Evolutionary conservation across 2,888 invertebrate species (phyloP).

Genomic region (Bimastos eiseni): DNA sequence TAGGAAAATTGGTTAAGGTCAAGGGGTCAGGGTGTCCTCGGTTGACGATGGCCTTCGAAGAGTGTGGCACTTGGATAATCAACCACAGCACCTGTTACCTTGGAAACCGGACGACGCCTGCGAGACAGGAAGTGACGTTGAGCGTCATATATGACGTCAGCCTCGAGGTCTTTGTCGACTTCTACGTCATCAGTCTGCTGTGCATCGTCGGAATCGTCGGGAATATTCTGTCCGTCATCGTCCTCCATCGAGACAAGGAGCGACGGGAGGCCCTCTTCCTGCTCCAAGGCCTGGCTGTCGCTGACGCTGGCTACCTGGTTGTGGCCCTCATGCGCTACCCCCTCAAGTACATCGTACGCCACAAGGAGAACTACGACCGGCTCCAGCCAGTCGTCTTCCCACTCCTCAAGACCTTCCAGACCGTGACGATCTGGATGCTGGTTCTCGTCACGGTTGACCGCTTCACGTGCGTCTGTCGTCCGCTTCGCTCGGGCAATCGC

Average conservation of each 20-base stretch:
- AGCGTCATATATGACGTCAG: constrained; percentile 15
- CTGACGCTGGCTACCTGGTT: constrained; percentile 41
- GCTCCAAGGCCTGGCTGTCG: constrained; percentile 41
- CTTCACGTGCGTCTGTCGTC: constrained; percentile 43
- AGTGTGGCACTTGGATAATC: constrained; percentile 3
- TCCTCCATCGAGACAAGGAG: constrained; percentile 40
- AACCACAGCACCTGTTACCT: not conserved
- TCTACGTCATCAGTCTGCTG: constrained; percentile 40
- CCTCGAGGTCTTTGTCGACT: constrained; percentile 25
- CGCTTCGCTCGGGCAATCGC: constrained; percentile 23
- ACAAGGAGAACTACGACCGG: constrained; percentile 21
- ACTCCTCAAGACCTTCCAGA: constrained; percentile 43
- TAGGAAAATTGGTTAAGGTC: not conserved
- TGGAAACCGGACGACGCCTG: not conserved
- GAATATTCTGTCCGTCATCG: constrained; percentile 40
- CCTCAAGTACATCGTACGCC: constrained; percentile 37
- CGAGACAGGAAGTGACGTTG: constrained; percentile 17
- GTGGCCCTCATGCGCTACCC: constrained; percentile 43
- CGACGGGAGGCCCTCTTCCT: constrained; percentile 40
- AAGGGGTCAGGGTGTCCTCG: not conserved
- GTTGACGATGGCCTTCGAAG: constrained; percentile 2
- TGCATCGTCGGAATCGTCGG: constrained; percentile 39
- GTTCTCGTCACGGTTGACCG: constrained; percentile 45
- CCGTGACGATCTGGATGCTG: constrained; percentile 44
- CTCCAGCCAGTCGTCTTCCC: constrained; percentile 43